These are phyloP conservation scores for Chelon labrosus DNA, from an alignment of 2,797 vertebrate species.

Conservation along the genomic window DNA sequence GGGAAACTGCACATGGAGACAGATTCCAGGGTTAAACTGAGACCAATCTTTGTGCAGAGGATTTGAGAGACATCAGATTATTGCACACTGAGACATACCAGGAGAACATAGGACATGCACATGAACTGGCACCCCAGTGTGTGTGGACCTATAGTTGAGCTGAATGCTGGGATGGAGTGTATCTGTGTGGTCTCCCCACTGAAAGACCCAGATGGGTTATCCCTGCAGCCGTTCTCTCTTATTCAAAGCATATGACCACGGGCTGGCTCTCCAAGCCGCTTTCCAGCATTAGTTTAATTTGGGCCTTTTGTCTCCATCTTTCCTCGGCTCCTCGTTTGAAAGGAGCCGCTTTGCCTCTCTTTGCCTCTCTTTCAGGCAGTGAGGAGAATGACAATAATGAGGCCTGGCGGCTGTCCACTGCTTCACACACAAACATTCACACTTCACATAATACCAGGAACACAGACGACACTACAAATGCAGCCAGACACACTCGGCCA, in stretches of 20 bases:
- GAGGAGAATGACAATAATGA: slow-evolving; percentile 89
- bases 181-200: slow-evolving; percentile 80
- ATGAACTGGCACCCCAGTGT: slow-evolving; percentile 67
- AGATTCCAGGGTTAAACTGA: slow-evolving; percentile 36
- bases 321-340: slow-evolving; percentile 79
- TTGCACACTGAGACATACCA: slow-evolving; percentile 37
- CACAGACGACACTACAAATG: slow-evolving; percentile 59
- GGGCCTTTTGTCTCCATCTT: slow-evolving; percentile 80
- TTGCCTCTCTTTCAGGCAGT: slow-evolving; percentile 80
- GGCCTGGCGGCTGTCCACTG: slow-evolving; percentile 84
- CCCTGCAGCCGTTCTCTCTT: slow-evolving; percentile 75
- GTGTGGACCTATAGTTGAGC: slow-evolving; percentile 62
- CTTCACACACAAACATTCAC: slow-evolving; percentile 78
- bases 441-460: slow-evolving; percentile 67
- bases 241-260: slow-evolving; percentile 78
- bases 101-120: slow-evolving; percentile 44
- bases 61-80: slow-evolving; percentile 45
- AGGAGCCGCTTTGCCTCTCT: slow-evolving; percentile 80
- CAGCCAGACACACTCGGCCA: slow-evolving; percentile 54
- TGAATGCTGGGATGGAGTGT: slow-evolving; percentile 71
- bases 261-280: slow-evolving; percentile 83
- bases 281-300: slow-evolving; percentile 86
- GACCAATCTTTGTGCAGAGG: slow-evolving; percentile 24
- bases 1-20: slow-evolving; percentile 38
- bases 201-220: slow-evolving; percentile 80